A percentile compares a stretch with the other conserved stretches of the same genome.
Conservation (phyloP, 2,113 vertebrate species). For the Perca flavescens region DNA sequence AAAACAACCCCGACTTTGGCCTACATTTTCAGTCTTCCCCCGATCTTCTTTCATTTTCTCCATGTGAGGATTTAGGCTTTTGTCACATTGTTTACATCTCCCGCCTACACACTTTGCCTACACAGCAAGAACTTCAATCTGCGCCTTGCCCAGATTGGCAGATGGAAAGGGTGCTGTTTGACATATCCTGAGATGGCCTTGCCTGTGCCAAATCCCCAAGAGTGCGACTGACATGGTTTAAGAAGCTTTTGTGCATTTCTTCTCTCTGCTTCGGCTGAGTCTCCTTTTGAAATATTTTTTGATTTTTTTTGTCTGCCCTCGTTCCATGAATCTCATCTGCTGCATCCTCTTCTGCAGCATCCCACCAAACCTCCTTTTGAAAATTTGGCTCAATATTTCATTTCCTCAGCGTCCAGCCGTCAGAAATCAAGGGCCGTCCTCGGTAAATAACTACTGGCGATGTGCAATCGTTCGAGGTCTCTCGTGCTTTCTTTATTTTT, state of each 20-base stretch:
- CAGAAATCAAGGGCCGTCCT: neutral
- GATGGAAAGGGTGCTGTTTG: slow-evolving; percentile 72
- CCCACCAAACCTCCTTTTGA: slow-evolving; percentile 5
- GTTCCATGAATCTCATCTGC: slow-evolving; percentile 57
- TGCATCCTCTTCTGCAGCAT: slow-evolving; percentile 32
- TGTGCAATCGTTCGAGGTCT: neutral
- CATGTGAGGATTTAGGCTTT: slow-evolving; percentile 59
- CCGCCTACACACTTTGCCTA: slow-evolving; percentile 57
- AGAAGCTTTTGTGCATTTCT: slow-evolving; percentile 72
- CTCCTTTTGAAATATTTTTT: slow-evolving; percentile 46
- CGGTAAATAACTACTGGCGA: neutral
- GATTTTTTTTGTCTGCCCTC: slow-evolving; percentile 48
- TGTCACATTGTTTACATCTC: slow-evolving; percentile 70
- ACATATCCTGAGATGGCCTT: slow-evolving; percentile 64
- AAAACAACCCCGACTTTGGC: slow-evolving; percentile 35
- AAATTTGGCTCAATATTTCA: slow-evolving; percentile 13
- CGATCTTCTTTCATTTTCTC: slow-evolving; percentile 46
- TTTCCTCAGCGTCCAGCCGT: neutral
- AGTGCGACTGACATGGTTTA: slow-evolving; percentile 76
- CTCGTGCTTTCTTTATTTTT: neutral
- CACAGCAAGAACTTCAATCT: slow-evolving; percentile 57
- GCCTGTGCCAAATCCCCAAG: slow-evolving; percentile 67
- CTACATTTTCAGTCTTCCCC: slow-evolving; percentile 53
- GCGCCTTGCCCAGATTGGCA: slow-evolving; percentile 58
- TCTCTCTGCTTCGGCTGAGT: slow-evolving; percentile 48